A percentile compares a stretch with the other conserved stretches of the same genome.
These are phyloP conservation scores for Rhabdomys pumilio DNA, from an alignment of 2,797 vertebrate genomes.

Conservation along the genomic window DNA sequence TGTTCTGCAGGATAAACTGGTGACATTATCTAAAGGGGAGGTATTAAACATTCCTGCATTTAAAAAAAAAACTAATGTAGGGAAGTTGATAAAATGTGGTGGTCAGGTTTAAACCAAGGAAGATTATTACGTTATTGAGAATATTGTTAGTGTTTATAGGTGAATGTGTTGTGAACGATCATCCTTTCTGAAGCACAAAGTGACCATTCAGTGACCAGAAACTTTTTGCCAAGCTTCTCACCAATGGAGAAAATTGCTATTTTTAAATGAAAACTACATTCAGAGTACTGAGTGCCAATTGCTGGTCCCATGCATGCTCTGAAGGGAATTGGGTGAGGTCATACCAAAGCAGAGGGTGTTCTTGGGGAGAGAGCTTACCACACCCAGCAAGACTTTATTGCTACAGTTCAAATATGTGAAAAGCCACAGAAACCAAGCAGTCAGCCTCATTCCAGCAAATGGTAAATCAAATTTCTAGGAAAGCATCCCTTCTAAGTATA, in stretches of 20 bases:
- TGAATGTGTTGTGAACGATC: no score
- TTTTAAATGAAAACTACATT: background rate
- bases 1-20: background rate
- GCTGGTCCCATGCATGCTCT: background rate
- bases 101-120: background rate
- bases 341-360: background rate
- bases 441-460: background rate
- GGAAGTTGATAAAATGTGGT: background rate
- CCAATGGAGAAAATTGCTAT: background rate
- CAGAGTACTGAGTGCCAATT: background rate
- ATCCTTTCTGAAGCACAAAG: background rate
- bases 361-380: background rate
- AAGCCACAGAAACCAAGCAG: background rate
- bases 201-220: background rate
- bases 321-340: no score
- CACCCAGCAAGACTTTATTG: background rate
- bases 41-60: background rate
- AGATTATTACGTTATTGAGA: background rate
- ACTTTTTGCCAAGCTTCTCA: background rate
- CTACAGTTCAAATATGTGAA: background rate
- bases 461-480: background rate
- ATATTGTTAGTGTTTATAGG: background rate
- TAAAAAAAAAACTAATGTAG: background rate
- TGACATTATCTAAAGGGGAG: background rate
- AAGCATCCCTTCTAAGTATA: background rate